These are phyloP conservation scores for Galeopsomyia nigrocyanea DNA, from an alignment of 2,888 invertebrate genomes.

Conservation along the genomic window DNA sequence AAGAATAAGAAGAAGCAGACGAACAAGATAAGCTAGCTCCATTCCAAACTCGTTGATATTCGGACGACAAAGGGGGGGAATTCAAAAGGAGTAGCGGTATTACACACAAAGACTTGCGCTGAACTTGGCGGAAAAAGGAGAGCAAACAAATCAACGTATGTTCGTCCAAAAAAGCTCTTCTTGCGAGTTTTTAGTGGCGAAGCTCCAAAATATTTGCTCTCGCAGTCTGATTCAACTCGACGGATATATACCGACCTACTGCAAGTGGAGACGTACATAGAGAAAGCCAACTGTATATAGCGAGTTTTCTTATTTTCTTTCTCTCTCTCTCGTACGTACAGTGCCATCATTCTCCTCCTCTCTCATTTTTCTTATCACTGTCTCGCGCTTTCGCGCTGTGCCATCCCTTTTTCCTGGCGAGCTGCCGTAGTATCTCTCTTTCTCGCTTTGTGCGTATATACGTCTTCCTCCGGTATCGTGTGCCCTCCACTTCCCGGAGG, in stretches of 20 bases:
- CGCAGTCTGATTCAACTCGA: conserved; percentile 55
- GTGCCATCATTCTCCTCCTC: conserved; percentile 32
- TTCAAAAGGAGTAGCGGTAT: conserved; percentile 45
- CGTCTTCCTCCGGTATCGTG: conserved; percentile 25
- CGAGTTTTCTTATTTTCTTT: conserved; percentile 31
- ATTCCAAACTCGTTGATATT: conserved; percentile 29
- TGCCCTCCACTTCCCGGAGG: conserved; percentile 15
- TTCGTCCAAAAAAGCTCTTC: conserved; percentile 59
- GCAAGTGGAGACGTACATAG: conserved; percentile 10
- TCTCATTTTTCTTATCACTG: conserved; percentile 46
- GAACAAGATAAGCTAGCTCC: background rate
- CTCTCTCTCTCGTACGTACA: conserved; percentile 32
- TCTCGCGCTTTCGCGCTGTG: conserved; percentile 20
- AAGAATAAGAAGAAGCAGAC: background rate
- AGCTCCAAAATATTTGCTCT: conserved; percentile 68
- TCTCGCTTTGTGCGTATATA: conserved; percentile 41
- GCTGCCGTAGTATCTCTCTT: conserved; percentile 42
- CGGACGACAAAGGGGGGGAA: conserved; percentile 15
- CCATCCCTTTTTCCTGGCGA: conserved; percentile 18
- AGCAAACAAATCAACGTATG: conserved; percentile 64
- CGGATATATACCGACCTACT: conserved; percentile 57
- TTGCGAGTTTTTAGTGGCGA: conserved; percentile 68
- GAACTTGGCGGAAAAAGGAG: conserved; percentile 35
- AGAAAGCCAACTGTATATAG: background rate
- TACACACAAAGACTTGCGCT: conserved; percentile 11